phyloP scores from a whole-genome alignment of 2,888 invertebrate species.

The Andricus quercusramuli region DNA sequence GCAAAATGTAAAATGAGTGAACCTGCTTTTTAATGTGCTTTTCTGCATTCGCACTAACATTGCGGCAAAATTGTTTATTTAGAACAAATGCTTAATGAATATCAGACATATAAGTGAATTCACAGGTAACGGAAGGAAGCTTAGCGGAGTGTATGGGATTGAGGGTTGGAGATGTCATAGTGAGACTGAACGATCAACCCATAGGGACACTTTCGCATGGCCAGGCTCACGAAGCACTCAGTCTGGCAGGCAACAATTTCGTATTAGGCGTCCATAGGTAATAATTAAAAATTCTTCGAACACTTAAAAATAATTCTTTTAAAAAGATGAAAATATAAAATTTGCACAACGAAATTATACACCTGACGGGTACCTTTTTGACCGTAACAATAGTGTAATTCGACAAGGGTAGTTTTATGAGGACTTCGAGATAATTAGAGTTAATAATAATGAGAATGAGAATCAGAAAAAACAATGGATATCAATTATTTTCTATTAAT shows the following conservation, averaged over 20 bases:
- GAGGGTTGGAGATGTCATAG: conserved; percentile 90
- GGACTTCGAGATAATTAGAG: too few species aligned
- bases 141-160: conserved; percentile 91
- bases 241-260: conserved; percentile 86
- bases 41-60: conserved; percentile 2
- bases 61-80: neutral
- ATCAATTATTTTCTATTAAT: too few species aligned
- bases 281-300: conserved; percentile 38
- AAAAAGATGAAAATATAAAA: too few species aligned
- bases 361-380: too few species aligned
- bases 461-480: too few species aligned
- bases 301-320: too few species aligned
- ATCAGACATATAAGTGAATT: neutral
- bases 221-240: conserved; percentile 87
- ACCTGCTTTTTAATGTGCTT: neutral
- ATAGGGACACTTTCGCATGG: conserved; percentile 87
- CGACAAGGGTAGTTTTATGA: too few species aligned
- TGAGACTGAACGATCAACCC: conserved; percentile 86
- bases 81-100: neutral
- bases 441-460: too few species aligned
- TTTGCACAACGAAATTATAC: too few species aligned
- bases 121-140: conserved; percentile 89
- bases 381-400: too few species aligned
- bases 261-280: conserved; percentile 87
- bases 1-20: neutral